Evolutionary conservation across 2,888 invertebrate species (phyloP).

Genomic region (Tuta absoluta): DNA sequence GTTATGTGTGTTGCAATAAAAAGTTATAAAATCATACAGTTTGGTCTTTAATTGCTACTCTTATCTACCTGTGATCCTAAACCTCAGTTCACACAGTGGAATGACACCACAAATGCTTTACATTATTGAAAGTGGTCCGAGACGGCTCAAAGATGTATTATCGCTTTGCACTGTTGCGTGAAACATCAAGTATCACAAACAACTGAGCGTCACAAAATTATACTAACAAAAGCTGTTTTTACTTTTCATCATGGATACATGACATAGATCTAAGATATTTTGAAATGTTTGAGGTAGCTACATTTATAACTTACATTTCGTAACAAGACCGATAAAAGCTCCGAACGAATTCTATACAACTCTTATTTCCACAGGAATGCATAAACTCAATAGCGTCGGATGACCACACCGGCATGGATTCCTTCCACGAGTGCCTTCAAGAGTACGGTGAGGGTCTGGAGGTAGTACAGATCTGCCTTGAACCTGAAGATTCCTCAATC

Average conservation of each 20-base stretch:
- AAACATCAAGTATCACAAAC: too few species aligned
- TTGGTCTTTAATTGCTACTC: constrained; percentile 34
- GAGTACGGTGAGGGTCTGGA: constrained; percentile 84
- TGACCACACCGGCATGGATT: constrained; percentile 83
- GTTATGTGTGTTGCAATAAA: constrained; percentile 64
- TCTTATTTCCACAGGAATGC: constrained; percentile 64
- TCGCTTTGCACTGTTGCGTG: too few species aligned
- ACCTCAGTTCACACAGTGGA: not conserved
- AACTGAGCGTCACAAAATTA: too few species aligned
- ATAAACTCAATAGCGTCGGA: constrained; percentile 81
- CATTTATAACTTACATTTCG: too few species aligned
- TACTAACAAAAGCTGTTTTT: too few species aligned
- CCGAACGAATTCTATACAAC: not conserved
- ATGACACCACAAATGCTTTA: too few species aligned
- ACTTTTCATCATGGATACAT: too few species aligned
- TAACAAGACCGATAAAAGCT: not conserved
- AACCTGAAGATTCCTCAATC: constrained; percentile 81
- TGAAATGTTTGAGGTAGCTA: too few species aligned
- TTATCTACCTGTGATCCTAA: constrained; percentile 35
- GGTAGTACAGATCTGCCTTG: constrained; percentile 83
- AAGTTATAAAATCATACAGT: constrained; percentile 39
- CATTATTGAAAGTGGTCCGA: too few species aligned
- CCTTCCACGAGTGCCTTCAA: constrained; percentile 84
- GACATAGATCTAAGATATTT: too few species aligned
- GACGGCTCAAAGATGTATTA: too few species aligned